A percentile compares a stretch with the other conserved stretches of the same genome.
Conservation (phyloP, 1,140 invertebrate species). For the Leguminivora glycinivorella region DNA sequence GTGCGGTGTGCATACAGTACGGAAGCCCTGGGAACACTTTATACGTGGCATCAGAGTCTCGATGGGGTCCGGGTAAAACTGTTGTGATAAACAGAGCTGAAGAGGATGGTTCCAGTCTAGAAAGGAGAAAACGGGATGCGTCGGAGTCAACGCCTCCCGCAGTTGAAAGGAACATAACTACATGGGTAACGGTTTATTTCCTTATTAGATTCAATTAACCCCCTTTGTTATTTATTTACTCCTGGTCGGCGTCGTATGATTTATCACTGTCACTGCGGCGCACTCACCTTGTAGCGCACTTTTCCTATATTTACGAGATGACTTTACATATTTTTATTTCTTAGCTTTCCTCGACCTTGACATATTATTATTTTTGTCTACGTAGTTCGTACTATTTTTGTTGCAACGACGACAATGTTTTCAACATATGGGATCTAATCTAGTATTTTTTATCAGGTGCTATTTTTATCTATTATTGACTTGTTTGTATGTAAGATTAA, state of each 20-base stretch:
- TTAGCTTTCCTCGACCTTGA: slow-evolving; percentile 20
- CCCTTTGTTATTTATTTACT: slow-evolving; percentile 50
- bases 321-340: slow-evolving; percentile 24
- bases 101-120: slow-evolving; percentile 39
- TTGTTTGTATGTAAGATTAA: not conserved
- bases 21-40: slow-evolving; percentile 51
- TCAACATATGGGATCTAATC: not conserved
- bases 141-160: slow-evolving; percentile 47
- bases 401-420: slow-evolving; percentile 41
- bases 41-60: slow-evolving; percentile 58
- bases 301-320: slow-evolving; percentile 34
- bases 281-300: slow-evolving; percentile 28
- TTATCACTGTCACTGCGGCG: slow-evolving; percentile 42
- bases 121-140: slow-evolving; percentile 66
- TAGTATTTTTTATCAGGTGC: slow-evolving; percentile 29
- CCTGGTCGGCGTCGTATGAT: slow-evolving; percentile 34
- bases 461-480: no score
- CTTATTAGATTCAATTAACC: slow-evolving; percentile 58
- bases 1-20: slow-evolving; percentile 54
- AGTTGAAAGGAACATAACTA: slow-evolving; percentile 64
- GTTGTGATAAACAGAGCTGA: slow-evolving; percentile 57
- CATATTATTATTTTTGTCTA: slow-evolving; percentile 35
- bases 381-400: slow-evolving; percentile 55
- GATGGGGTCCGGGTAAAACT: slow-evolving; percentile 43
- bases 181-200: slow-evolving; percentile 71